Base-by-base conservation (phyloP, 2,113 vertebrate genomes). In the Solenodon paradoxus region DNA sequence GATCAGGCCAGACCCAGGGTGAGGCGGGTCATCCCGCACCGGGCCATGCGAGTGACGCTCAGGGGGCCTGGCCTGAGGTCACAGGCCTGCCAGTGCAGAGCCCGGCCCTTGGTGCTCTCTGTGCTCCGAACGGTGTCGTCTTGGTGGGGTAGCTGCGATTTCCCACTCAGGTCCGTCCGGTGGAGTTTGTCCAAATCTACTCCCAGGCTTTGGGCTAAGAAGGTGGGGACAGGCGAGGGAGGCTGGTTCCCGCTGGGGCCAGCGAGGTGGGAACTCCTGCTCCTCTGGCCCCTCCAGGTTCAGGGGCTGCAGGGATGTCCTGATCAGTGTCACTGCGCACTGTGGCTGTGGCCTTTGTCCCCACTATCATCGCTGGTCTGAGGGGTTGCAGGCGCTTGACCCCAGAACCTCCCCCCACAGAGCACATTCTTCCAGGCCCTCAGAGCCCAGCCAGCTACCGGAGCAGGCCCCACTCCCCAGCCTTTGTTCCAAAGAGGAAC, bases 401-500 rank as follows among this genome's bases (percentile, higher is more conserved):
- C 32, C 66, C 59, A 8, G 83, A 53, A 28, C 47, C 51, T 45
- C 80, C 22, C 30, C 5, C 2, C 0, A 6, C 1, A 49, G 49
- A 61, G 42, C 92, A 47, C 75, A 77, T 75, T 91, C 64, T 88
- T 95, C 45, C 53, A 1, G 20, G 15, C 66, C 78, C 83, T 53
- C 88, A 63, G 63, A 20, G 9, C 69, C 80, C 68, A 1, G 1
- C 74, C 9, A 6, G 38, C 59, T 35, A 35, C 72, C 77, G 38
- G 26, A 49, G 77, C 82, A 55, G 42, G 49, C 63, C 85, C 47
- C 30, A 45, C 47, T 32, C 35, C 42, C 55, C 7, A 53, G 45
- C 40, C 61, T 92, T 95, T 97, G 93, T 96, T 74, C 55, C 74
- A 11, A 3, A 16, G 26, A 92, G 84, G 83, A 90, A 63, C 68